phyloP scores from a whole-genome alignment of 2,888 invertebrate species.

The Acronicta psi region DNA sequence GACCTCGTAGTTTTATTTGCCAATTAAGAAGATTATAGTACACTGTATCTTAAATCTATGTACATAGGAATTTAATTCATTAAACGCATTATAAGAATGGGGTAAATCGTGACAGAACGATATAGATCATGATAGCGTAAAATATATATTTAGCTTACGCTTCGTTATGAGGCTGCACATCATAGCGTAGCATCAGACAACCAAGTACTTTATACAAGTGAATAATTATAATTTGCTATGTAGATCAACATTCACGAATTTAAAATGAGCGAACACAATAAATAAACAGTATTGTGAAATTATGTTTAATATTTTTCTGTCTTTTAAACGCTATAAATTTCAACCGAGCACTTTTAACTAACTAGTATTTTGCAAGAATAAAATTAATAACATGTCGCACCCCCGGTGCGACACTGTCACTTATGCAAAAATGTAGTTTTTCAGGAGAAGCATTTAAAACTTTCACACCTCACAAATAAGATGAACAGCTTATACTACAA shows the following conservation, averaged over 20 bases:
- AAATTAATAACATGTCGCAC: no score
- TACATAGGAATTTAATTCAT: slow-evolving; percentile 14
- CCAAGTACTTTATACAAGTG: slow-evolving; percentile 13
- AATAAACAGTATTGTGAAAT: slow-evolving; percentile 1
- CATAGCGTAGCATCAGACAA: slow-evolving; percentile 4
- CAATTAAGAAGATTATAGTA: slow-evolving; percentile 27
- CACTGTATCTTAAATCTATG: slow-evolving; percentile 11
- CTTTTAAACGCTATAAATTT: slow-evolving; percentile 16
- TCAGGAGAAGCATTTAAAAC: no score
- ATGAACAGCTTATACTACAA: no score
- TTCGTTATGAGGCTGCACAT: slow-evolving; percentile 6
- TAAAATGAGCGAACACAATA: not conserved
- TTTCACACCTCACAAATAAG: no score
- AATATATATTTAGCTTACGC: slow-evolving; percentile 45
- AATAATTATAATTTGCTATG: not conserved
- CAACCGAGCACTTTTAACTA: not conserved
- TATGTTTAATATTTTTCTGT: slow-evolving; percentile 15
- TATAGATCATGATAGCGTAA: slow-evolving; percentile 32
- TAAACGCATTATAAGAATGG: slow-evolving; percentile 12
- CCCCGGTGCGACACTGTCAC: no score
- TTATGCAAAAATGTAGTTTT: no score
- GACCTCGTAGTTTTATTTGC: slow-evolving; percentile 40
- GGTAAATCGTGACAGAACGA: slow-evolving; percentile 47
- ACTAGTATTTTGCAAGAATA: not conserved
- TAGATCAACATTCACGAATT: not conserved